A percentile compares a stretch with the other conserved stretches of the same genome.
Conservation (phyloP, 2,797 vertebrate genomes). For the Siniperca scherzeri region DNA sequence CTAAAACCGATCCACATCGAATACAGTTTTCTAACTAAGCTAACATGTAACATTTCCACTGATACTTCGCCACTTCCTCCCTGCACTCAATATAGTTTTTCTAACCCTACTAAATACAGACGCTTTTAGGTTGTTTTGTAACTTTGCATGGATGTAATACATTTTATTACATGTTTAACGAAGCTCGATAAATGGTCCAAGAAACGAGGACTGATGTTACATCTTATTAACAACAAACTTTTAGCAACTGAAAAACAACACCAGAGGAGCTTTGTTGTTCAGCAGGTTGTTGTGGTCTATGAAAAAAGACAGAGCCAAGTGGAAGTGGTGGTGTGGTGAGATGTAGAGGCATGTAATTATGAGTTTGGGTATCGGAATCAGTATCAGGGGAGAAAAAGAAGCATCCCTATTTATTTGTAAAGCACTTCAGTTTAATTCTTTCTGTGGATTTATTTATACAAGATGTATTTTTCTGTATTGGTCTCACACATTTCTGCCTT, state of each 20-base stretch:
- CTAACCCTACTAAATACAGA: background rate
- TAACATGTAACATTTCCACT: background rate
- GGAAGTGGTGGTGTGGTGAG: background rate
- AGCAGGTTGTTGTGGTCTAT: background rate
- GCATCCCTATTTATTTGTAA: background rate
- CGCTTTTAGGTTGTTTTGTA: background rate
- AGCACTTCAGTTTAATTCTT: background rate
- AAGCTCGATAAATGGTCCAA: background rate
- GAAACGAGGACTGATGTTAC: background rate
- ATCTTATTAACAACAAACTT: background rate
- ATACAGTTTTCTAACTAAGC: background rate
- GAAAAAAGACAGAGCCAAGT: background rate
- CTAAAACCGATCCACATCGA: background rate
- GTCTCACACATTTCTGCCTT: constrained; percentile 7
- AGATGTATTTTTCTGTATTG: background rate
- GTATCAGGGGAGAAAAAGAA: background rate
- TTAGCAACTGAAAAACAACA: background rate
- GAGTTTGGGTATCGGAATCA: background rate
- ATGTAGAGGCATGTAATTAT: background rate
- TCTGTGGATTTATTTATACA: background rate
- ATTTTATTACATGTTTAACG: background rate
- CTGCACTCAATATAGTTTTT: background rate
- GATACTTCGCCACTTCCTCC: background rate
- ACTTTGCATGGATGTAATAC: background rate
- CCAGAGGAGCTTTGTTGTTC: background rate